A percentile compares a stretch with the other conserved stretches of the same genome.
phyloP scores from a whole-genome alignment of 2,888 invertebrate genomes.

The Coenonympha arcania region DNA sequence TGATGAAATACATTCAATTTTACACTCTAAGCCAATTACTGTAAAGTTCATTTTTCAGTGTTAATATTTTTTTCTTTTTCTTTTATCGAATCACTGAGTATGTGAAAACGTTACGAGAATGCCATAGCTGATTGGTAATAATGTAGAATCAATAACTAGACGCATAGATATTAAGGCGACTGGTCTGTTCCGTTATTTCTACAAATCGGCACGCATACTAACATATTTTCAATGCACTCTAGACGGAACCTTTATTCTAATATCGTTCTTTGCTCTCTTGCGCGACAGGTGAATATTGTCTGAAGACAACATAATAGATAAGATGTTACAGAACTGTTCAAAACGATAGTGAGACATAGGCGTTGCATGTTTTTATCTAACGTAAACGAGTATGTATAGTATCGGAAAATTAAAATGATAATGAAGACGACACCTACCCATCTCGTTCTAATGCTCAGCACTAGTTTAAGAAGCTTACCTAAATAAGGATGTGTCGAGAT shows the following conservation, averaged over 20 bases:
- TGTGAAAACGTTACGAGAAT: no score
- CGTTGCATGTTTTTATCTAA: conserved; percentile 7
- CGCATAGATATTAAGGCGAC: conserved; percentile 42
- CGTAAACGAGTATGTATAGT: neutral
- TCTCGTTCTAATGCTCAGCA: no score
- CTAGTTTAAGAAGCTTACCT: no score
- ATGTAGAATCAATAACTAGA: conserved; percentile 30
- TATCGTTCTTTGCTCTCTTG: conserved; percentile 28
- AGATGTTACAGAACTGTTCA: conserved; percentile 12
- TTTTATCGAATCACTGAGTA: no score
- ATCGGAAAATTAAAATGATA: no score
- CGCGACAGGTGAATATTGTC: conserved; percentile 25
- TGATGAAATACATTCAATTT: no score
- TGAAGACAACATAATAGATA: conserved; percentile 8
- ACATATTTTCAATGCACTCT: conserved; percentile 35
- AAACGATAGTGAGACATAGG: conserved; percentile 9
- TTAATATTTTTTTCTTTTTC: no score
- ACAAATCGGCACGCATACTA: conserved; percentile 58
- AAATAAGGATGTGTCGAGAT: no score
- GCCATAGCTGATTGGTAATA: neutral
- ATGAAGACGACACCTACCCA: no score
- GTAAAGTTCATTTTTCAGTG: no score
- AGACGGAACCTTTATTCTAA: conserved; percentile 26
- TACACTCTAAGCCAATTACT: no score
- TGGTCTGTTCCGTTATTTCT: conserved; percentile 65